Conservation (phyloP, 1,140 invertebrate genomes). For the Camponotus vicinus region DNA sequence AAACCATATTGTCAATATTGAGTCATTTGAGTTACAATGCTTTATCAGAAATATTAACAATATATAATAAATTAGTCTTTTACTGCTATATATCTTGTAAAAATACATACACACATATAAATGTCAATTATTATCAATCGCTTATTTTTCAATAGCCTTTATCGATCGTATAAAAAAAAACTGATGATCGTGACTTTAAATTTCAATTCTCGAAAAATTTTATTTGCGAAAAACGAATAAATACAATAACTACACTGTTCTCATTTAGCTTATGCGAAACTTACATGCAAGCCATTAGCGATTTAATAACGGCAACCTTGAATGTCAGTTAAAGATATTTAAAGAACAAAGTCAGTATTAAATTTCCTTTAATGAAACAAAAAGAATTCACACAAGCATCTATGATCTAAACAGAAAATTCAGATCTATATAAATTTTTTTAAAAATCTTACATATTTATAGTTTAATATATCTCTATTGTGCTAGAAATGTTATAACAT, state of each 20-base stretch:
- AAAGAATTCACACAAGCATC: not conserved
- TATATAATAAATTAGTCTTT: not conserved
- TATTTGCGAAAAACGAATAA: slow-evolving; percentile 2
- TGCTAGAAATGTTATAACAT: not conserved
- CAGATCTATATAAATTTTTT: not conserved
- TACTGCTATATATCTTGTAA: not conserved
- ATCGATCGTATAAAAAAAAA: not conserved
- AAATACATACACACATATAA: not conserved
- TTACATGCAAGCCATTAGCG: slow-evolving; percentile 15
- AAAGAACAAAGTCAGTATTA: not conserved
- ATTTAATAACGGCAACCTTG: slow-evolving; percentile 37
- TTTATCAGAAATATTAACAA: not conserved
- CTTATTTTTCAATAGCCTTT: not conserved
- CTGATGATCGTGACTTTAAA: not conserved
- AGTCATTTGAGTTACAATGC: not conserved
- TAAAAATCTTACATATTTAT: not conserved
- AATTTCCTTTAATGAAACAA: not conserved
- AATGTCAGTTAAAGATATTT: slow-evolving; percentile 31
- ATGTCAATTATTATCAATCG: too few species aligned
- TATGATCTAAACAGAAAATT: not conserved
- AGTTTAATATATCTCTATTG: not conserved
- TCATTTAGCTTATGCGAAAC: slow-evolving; percentile 16
- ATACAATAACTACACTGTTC: not conserved
- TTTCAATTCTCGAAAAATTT: not conserved
- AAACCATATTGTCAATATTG: not conserved